Evolutionary conservation across 2,797 vertebrate genomes (phyloP), one percentile per base, ranked within the genome.

Genomic region (Parambassis ranga): DNA sequence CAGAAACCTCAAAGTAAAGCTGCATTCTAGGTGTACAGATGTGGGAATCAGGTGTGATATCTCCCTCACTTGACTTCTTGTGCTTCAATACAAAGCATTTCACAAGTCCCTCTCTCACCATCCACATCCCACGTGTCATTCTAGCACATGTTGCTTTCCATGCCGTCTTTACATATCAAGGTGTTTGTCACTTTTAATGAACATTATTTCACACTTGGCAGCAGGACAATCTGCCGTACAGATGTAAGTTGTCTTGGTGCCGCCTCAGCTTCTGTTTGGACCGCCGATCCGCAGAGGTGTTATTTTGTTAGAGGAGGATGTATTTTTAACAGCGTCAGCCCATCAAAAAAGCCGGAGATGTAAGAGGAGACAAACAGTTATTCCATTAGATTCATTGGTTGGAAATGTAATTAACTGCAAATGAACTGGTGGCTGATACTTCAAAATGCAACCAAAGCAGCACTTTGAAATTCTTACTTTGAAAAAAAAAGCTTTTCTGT

Each of bases 131-230:
- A 69, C 65, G 62, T 82, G 83, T 85, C 76, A 75, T 55, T 55
- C 60, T n/a, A 53, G 41, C 82, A 80, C 85, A 71, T 82, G 83
- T 83, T 86, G 86, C 75, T 71, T 79, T 79, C 58, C 58, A 49
- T 66, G 75, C 71, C 41, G 68, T 64, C 71, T 80, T 82, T 84
- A 50, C 49, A 82, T 84, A 87, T 85, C 83, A 84, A n/a, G 85
- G 81, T 90, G 82, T 90, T 91, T 92, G 85, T 88, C 89, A 87
- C 79, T 65, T 86, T 87, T 89, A 87, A 90, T 89, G 84, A 91
- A 86, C 72, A 80, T 82, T 83, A 64, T 82, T 90, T 90, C 84
- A 72, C 89, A 90, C 89, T 80, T 84, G 84, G 77, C 73, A 63
- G 31, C 1, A 14, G 56, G 68, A 84, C 82, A 85, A 85, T 87